Evolutionary conservation across 2,888 invertebrate species (phyloP).

Genomic region (Encarsia formosa): DNA sequence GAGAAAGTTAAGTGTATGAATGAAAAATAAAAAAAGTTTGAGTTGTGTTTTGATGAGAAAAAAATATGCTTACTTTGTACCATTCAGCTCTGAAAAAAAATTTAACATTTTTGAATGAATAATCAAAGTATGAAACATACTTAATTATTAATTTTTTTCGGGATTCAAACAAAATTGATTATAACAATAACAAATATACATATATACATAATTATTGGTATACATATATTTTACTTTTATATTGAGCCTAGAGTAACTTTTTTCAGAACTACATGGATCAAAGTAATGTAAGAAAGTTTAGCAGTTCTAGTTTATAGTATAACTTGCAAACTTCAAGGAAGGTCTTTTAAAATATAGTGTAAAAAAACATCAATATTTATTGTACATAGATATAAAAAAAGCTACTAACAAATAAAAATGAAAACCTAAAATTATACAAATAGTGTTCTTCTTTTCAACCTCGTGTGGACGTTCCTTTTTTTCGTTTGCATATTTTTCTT

Average conservation of each 20-base stretch:
- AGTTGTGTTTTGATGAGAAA: slow-evolving; percentile 21
- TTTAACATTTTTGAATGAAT: no score
- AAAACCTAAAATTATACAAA: slow-evolving; percentile 40
- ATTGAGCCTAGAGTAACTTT: slow-evolving; percentile 39
- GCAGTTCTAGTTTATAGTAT: slow-evolving; percentile 44
- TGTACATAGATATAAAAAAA: slow-evolving; percentile 52
- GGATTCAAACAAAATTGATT: no score
- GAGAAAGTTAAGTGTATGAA: slow-evolving; percentile 12
- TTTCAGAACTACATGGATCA: slow-evolving; percentile 38
- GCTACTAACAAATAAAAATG: slow-evolving; percentile 51
- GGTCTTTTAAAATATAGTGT: slow-evolving; percentile 45
- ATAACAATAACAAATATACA: slow-evolving; percentile 30
- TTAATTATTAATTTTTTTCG: no score
- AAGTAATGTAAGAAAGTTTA: no score
- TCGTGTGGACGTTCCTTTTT: slow-evolving; percentile 14
- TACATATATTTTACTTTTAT: slow-evolving; percentile 34
- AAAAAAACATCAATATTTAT: slow-evolving; percentile 52
- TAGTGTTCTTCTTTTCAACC: slow-evolving; percentile 6
- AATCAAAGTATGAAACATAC: no score
- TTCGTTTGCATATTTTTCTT: slow-evolving; percentile 9
- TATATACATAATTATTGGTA: slow-evolving; percentile 13
- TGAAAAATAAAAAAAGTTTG: slow-evolving; percentile 16
- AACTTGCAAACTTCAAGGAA: slow-evolving; percentile 41
- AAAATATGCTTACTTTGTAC: no score
- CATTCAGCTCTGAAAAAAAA: no score